Evolutionary conservation across 2,797 vertebrate genomes (phyloP), one percentile per base, ranked within the genome.

Genomic region (Notoglanidium macrostoma): DNA sequence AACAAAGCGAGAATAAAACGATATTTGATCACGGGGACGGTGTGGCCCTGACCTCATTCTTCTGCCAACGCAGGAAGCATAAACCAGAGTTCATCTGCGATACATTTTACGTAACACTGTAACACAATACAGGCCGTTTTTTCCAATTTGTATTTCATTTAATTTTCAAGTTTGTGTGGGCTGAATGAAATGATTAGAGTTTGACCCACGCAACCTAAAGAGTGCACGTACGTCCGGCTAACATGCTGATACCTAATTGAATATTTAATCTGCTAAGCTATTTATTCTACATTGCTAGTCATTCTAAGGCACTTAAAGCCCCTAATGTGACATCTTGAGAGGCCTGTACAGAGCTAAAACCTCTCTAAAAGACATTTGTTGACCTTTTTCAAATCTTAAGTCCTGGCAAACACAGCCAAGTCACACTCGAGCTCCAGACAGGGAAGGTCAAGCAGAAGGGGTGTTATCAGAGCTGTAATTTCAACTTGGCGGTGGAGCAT

Each of bases 381-480:
- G 67, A 74, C 65, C 86, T 79, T 84, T 83, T 85, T 61, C 29
- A 67, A 83, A 67, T 49, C 67, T 40, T 87, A 74, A 85, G 77
- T 40, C 40, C 77, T 51, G 77, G 11, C 68, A 81, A 67, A 76
- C 59, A 40, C 81, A 51, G 68, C 77, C 63, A 65, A 85, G 86
- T 83, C 86, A 85, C 88, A 85, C 17, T 49, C 35, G n/a, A 21
- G 77, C 83, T 82, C 83, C 63, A 44, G 84, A 87, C 73, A 73
- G 68, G 21, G 74, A 89, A 89, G 86, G 88, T 85, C 86, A 89
- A 61, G 12, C 44, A 72, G 77, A 51, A 51, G 15, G 59, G 82
- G 72, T 59, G 78, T 76, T 84, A 84, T 84, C 86, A 84, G 17
- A 57, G 61, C 44, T 8, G 80, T 51, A 55, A 65, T 76, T 74